Percentiles rank a stretch among this genome's conserved stretches.
Evolutionary conservation across 2,888 invertebrate genomes (phyloP).

Genomic region (Holacanthella duospinosa): DNA sequence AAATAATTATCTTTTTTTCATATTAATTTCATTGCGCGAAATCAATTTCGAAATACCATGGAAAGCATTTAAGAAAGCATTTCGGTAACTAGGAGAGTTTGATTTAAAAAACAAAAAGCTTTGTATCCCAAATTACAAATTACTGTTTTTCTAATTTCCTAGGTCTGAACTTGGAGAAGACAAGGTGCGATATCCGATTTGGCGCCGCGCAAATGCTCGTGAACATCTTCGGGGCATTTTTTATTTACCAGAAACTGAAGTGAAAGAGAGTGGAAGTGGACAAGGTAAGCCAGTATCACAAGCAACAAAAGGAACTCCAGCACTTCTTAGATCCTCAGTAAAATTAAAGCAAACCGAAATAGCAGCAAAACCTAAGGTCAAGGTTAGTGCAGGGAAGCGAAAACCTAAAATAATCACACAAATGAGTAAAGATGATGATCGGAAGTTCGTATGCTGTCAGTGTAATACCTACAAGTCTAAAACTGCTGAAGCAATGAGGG

Average conservation of each 20-base stretch:
- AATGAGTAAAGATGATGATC: background rate
- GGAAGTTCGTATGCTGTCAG: constrained; percentile 46
- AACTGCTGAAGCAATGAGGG: constrained; percentile 51
- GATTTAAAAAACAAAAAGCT: no score
- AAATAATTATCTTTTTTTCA: background rate
- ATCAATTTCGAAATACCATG: no score
- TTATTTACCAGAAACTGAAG: constrained; percentile 45
- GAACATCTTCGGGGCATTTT: constrained; percentile 53
- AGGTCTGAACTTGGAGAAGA: constrained; percentile 6
- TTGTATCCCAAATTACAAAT: no score
- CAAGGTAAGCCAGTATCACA: background rate
- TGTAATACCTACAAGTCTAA: constrained; percentile 52
- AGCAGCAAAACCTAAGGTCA: background rate
- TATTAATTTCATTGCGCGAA: no score
- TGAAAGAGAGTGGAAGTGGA: constrained; percentile 26
- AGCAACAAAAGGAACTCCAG: background rate
- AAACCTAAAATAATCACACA: background rate
- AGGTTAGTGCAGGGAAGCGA: background rate
- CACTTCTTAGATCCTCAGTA: background rate
- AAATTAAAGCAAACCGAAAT: background rate
- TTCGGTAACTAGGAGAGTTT: no score
- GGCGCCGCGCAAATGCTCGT: constrained; percentile 50
- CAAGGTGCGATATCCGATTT: constrained; percentile 42
- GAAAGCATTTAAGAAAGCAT: no score
- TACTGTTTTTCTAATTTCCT: no score